Evolutionary conservation across 1,140 invertebrate species (phyloP), one percentile per base, ranked within the genome.

Genomic region (Caenorhabditis briggsae): DNA sequence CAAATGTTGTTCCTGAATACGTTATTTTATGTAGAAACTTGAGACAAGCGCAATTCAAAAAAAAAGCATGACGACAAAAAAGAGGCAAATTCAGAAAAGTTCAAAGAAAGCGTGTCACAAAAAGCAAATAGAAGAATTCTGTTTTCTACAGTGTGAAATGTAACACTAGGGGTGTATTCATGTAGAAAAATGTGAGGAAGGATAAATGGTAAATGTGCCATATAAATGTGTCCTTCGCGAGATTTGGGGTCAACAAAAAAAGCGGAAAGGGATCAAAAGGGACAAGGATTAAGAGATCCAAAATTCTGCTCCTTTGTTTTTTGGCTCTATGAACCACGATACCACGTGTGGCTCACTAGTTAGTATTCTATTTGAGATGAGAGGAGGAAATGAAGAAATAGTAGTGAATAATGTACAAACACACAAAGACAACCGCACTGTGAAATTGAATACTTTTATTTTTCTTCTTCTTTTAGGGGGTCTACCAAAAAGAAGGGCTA

Each of bases 171-270:
- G 70, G 70, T 78, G 70, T 53, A 78, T 20, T 78, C 46, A 50
- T 50, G 70, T 78, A 78, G 70, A 78, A 78, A 23, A 23, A 25
- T 12, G 70, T 18, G 64, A 23, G 41, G 65, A 43, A 20, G 70
- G 70, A 50, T 43, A 12, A 43, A 50, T 78, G 70, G 70, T 50
- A 78, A 78, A 78, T 78, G 70, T 78, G 70, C 70, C 70, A 78
- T 46, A 33, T 33, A 70, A 70, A 70, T 53, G 46, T 53, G 70
- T 78, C 70, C 70, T 78, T 78, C 33, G 33, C 33, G 33, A 33
- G 33, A 33, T 33, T 33, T 33, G 33, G 33, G 33, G 33, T 33
- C 33, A 33, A 33, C 33, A 33, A 33, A 33, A 33, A 33, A 33
- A 33, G 33, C 33, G 33, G 33, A 1, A 33, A 33, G 33, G 33